Evolutionary conservation across 2,113 vertebrate genomes (phyloP), one percentile per base, ranked within the genome.

Genomic region (Phasianus colchicus): DNA sequence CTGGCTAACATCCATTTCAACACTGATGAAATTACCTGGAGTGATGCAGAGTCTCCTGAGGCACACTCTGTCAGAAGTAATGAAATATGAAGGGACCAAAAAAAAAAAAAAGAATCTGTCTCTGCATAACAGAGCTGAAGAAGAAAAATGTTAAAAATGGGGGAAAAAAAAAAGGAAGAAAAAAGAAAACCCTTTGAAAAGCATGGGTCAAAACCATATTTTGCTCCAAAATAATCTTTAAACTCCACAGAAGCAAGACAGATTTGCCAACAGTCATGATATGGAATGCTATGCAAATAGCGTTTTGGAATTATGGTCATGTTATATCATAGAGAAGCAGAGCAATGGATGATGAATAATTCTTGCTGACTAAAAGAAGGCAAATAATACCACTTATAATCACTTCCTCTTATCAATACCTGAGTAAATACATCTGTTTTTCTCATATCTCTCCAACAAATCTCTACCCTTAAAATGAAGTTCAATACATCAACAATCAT

Each of bases 11-110:
- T 96, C 90, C 76, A 73, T 92, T 94, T 89, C 10, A 77, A 97
- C 96, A 95, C 74, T 97, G 96, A 97, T 96, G 83, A 96, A 96
- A 96, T 97, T 96, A 96, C 94, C 82, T 86, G 71, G 54, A 84
- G 69, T 90, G 88, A 96, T 43, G 58, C 38, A 90, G 58, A 45
- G 16, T 57, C 92, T 96, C 96, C 61, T 0, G 22, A 94, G 96
- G 83, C 83, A 65, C 45, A 52, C 45, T 36, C 71, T 96, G 94
- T 95, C 96, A 96, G 64, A 93, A 89, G 70, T 89, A 96, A 96
- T 95, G 94, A 96, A 94, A 94, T 90, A 96, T 87, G 77, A 90
- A 90, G 25, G 45, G 29, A 90, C 34, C 32, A 69, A 83, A 48
- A 50, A 22, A 93, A 38, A 43, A 22, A 93, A 38, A 43, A n/a